phyloP scores from a whole-genome alignment of 2,888 invertebrate genomes.

The Agrilus cyanescens region DNA sequence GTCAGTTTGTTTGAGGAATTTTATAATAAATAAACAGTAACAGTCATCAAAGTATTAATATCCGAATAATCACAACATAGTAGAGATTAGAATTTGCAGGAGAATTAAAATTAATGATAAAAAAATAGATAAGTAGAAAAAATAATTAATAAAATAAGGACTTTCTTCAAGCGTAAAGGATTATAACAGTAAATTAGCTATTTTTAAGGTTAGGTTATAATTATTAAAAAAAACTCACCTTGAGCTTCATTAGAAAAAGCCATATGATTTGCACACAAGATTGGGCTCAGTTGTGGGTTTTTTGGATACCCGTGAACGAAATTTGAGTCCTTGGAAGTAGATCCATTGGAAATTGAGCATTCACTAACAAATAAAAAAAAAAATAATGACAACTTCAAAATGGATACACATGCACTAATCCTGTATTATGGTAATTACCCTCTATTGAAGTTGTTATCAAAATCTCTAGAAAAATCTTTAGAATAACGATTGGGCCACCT shows the following conservation, averaged over 20 bases:
- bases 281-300: slow-evolving; percentile 33
- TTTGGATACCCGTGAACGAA: slow-evolving; percentile 35
- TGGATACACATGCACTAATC: slow-evolving; percentile 1
- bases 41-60: too few species aligned
- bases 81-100: too few species aligned
- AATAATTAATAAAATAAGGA: not conserved
- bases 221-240: slow-evolving; percentile 18
- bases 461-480: slow-evolving; percentile 35
- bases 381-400: slow-evolving; percentile 6
- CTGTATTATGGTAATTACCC: slow-evolving; percentile 23
- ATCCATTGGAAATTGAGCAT: slow-evolving; percentile 30
- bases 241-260: slow-evolving; percentile 31
- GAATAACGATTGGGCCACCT: slow-evolving; percentile 34
- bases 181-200: not conserved
- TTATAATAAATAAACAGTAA: too few species aligned
- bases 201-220: not conserved
- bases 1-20: too few species aligned
- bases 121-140: not conserved
- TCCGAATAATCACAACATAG: too few species aligned
- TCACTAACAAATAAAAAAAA: slow-evolving; percentile 23
- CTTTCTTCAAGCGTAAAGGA: not conserved
- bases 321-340: slow-evolving; percentile 32
- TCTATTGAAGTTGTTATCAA: slow-evolving; percentile 32
- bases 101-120: too few species aligned
- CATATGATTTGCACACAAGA: slow-evolving; percentile 28